Base-by-base conservation (phyloP, 2,888 invertebrate species). In the Drosophila lacicola region DNA sequence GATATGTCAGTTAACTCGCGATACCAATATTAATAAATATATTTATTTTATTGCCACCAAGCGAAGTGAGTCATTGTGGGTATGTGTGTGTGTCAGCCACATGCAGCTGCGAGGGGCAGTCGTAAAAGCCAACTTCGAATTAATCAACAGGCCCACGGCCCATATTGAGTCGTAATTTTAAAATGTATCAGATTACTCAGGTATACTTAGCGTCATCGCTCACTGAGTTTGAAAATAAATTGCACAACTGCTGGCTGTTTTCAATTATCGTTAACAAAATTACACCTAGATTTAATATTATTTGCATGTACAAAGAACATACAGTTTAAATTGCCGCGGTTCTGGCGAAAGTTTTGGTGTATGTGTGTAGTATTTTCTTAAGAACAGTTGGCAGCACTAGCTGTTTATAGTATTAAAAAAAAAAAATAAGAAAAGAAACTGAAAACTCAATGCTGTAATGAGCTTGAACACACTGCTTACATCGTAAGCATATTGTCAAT, bases 381-480 rank as follows among this genome's bases (percentile, higher is more conserved):
- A 54, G 29, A 42, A 14, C 49, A 61, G 79, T 70, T 78, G 75
- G 76, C 79, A 77, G 70, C 51, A 0, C 65, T 8, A n/a, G 8
- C n/a, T 1, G 36, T 10, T 33, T 11, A 17, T 14, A 45, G 29
- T 34, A 53, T 39, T 55, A 10, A 37, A 37, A 29, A 10, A 37
- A 37, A 29, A 17, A 4, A 36, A 17, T 10, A 29, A 33, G 17
- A 29, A 33, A 21, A 19, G 53, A 33, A 33, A 19, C 8, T 44
- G 1, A 13, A 33, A 44, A 25, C 25, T 34, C 4, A 44, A 17
- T 50, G 14, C 11, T n/a, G 13, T 29, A 39, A n/a, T 10, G 21
- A 6, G 10, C 4, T 13, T 25, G 2, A 25, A 14, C 5, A 29
- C 4, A 55, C 5, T 36, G 13, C 25, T 17, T 45, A 9, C 42